phyloP scores from a whole-genome alignment of 2,797 vertebrate genomes.

The Sebastes paucispinis region DNA sequence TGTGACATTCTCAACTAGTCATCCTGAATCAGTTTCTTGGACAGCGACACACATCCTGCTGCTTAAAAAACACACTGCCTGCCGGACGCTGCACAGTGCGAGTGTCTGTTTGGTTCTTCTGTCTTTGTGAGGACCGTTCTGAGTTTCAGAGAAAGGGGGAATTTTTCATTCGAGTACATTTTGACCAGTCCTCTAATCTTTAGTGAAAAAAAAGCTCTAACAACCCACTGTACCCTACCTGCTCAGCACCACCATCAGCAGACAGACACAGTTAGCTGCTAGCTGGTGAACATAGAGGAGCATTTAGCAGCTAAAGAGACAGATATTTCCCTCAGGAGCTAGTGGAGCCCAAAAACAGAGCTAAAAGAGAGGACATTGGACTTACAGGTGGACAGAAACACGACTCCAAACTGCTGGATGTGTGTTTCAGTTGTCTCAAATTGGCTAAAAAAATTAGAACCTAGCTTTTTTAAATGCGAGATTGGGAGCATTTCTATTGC shows the following conservation, averaged over 20 bases:
- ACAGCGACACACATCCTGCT: constrained; percentile 54
- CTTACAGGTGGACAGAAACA: background rate
- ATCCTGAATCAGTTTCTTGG: constrained; percentile 66
- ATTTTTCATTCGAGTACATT: background rate
- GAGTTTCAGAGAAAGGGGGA: background rate
- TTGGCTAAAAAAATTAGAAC: too few relatives aligned
- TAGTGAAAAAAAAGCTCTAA: background rate
- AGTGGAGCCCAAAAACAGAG: background rate
- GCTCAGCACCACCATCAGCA: background rate
- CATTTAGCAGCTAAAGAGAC: background rate
- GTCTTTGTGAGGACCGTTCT: constrained; percentile 43
- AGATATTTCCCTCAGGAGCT: background rate
- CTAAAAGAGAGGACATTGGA: background rate
- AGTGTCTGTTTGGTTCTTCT: constrained; percentile 1
- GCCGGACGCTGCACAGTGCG: background rate
- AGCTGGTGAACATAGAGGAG: background rate
- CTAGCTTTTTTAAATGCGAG: too few relatives aligned
- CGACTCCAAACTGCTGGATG: background rate
- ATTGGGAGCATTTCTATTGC: too few relatives aligned
- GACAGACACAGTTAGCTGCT: rapidly evolving
- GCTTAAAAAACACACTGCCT: constrained; percentile 27
- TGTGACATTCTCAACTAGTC: constrained; percentile 75
- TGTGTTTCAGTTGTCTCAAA: too few relatives aligned
- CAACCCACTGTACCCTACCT: background rate
- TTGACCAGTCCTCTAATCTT: background rate